phyloP scores from a whole-genome alignment of 2,888 invertebrate species.

The Brenthis daphne region DNA sequence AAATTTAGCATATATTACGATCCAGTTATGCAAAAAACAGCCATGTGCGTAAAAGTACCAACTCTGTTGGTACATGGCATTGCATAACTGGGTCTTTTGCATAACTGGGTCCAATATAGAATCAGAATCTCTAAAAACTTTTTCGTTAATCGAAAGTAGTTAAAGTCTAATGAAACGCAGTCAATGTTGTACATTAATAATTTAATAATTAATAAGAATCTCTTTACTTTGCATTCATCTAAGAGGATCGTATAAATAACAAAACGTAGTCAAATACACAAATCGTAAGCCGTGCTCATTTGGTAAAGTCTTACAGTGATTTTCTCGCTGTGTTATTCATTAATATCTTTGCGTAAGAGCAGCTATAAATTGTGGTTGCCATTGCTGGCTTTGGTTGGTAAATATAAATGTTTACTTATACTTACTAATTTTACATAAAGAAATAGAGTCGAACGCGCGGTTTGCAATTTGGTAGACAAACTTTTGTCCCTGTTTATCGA shows the following conservation, averaged over 20 bases:
- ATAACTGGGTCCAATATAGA: too few relatives aligned
- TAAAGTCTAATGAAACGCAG: too few relatives aligned
- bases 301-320: slow-evolving; percentile 60
- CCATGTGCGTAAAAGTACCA: too few relatives aligned
- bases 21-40: too few relatives aligned
- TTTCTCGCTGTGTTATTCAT: slow-evolving; percentile 38
- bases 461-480: too few relatives aligned
- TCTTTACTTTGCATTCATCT: neutral
- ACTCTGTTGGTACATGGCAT: too few relatives aligned
- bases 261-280: slow-evolving; percentile 31
- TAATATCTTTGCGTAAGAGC: slow-evolving; percentile 44
- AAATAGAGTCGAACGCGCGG: neutral
- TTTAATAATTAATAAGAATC: neutral
- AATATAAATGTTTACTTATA: slow-evolving; percentile 16
- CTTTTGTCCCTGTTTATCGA: too few relatives aligned
- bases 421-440: neutral
- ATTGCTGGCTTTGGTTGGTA: slow-evolving; percentile 14
- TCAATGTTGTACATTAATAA: neutral
- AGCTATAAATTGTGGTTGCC: slow-evolving; percentile 44
- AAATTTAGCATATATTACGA: too few relatives aligned
- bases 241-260: neutral
- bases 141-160: too few relatives aligned
- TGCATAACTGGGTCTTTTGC: too few relatives aligned
- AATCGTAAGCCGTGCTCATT: slow-evolving; percentile 55
- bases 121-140: too few relatives aligned